phyloP scores from a whole-genome alignment of 2,113 vertebrate genomes.

The Pogonocichla stellata region DNA sequence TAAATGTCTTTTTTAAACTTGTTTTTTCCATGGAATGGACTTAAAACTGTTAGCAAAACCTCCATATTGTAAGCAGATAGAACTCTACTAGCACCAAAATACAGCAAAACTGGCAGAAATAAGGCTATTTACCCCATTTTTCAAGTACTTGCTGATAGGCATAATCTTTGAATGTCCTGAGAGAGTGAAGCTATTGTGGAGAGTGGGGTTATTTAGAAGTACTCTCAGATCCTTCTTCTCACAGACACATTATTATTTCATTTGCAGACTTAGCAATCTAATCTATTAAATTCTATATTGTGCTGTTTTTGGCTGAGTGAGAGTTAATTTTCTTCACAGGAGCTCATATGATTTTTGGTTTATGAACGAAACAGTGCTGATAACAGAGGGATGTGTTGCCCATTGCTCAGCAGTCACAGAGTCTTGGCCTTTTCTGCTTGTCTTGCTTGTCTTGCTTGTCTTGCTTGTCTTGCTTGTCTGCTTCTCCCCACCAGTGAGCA shows the following conservation, averaged over 20 bases:
- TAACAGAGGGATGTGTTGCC: accelerated
- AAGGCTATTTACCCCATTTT: neutral
- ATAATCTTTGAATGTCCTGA: neutral
- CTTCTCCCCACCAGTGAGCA: accelerated
- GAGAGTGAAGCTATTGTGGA: neutral
- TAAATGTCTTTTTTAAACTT: neutral
- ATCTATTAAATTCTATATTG: neutral
- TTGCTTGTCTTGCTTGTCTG: too few species aligned
- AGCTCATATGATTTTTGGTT: neutral
- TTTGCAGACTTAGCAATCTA: neutral
- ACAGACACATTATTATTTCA: accelerated
- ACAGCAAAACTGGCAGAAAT: neutral
- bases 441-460: too few species aligned
- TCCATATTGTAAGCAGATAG: neutral
- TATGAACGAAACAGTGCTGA: neutral
- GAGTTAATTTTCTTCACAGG: neutral
- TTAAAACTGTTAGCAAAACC: neutral
- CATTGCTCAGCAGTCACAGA: neutral
- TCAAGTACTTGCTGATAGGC: neutral
- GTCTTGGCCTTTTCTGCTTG: neutral
- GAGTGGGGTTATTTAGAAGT: neutral
- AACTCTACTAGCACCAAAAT: too few species aligned
- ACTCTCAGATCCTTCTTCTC: neutral
- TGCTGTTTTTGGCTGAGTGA: neutral
- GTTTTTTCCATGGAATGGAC: neutral